Base-by-base conservation (phyloP, 1,140 invertebrate genomes). In the Drosophila navojoa region DNA sequence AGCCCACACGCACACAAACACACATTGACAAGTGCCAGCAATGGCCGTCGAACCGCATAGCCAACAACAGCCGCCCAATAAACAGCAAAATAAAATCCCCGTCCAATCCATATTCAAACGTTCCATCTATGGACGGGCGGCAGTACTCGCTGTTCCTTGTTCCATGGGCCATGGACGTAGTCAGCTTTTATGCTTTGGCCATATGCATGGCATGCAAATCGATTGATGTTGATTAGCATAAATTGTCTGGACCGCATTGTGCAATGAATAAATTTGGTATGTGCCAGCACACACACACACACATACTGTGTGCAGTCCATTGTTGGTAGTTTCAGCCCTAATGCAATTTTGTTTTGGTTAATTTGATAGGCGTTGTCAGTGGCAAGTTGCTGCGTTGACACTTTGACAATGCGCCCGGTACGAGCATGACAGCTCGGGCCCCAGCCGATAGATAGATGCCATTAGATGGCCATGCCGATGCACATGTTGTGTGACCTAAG, bases 181-280 rank as follows among this genome's bases (percentile, higher is more conserved):
- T 10, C 71, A 52, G 66, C 78, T 73, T 86, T 86, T 81, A 79
- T 77, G 81, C 77, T 76, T 52, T 68, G 71, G 47, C 29, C 61
- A 73, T 54, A 61, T 62, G 75, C 77, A 67, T 63, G 73, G 71
- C 79, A 89, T 89, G 85, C 84, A 82, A 90, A 90, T 86, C 86
- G 86, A 90, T 90, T 90, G 86, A 90, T 90, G 86, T 90, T 90
- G 86, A 90, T 90, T 90, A 90, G 87, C 86, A 90, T 90, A 90
- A 90, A 90, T 90, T 90, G 86, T 90, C 86, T 90, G 86, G 81
- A 90, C 86, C 86, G 81, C 86, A 89, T 71, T 90, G 85, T 89
- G 84, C 84, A 89, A 89, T 89, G 84, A 89, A 89, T 89, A 90
- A 89, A 84, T 90, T 89, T 77, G 84, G 76, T 60, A 10, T 80